phyloP scores from a whole-genome alignment of 2,888 invertebrate genomes.

The Eudasyphora cyanicolor region DNA sequence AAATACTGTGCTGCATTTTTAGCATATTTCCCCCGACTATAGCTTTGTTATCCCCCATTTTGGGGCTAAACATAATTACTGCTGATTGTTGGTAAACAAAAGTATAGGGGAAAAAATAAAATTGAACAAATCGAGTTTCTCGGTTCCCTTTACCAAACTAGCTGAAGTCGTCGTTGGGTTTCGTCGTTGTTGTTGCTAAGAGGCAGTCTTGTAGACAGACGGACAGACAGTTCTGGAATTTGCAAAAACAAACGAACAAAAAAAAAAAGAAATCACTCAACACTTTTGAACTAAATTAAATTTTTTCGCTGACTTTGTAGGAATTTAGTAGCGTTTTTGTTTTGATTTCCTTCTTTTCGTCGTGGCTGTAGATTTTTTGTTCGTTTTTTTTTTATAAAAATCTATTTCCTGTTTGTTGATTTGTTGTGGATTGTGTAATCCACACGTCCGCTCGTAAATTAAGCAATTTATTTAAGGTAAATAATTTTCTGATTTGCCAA shows the following conservation, averaged over 20 bases:
- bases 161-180: background rate
- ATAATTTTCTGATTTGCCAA: background rate
- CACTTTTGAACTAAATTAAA: constrained; percentile 52
- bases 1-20: constrained; percentile 51
- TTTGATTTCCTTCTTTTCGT: constrained; percentile 50
- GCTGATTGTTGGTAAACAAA: constrained; percentile 39
- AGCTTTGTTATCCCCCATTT: constrained; percentile 7
- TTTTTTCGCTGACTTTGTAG: constrained; percentile 54
- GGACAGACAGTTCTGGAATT: constrained; percentile 43
- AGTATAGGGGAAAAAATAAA: constrained; percentile 1
- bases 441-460: constrained; percentile 11
- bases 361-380: background rate
- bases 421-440: constrained; percentile 22
- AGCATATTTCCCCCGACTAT: constrained; percentile 11
- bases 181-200: constrained; percentile 37
- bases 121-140: background rate
- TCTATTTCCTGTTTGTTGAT: constrained; percentile 37
- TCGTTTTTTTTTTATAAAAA: constrained; percentile 45
- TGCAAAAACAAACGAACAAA: constrained; percentile 25
- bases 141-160: background rate
- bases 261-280: constrained; percentile 53
- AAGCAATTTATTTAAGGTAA: constrained; percentile 14
- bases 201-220: background rate
- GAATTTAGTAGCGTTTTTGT: constrained; percentile 47
- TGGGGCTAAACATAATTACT: constrained; percentile 43